These are phyloP conservation scores for Chrysolina americana DNA, from an alignment of 2,888 invertebrate genomes.

Conservation along the genomic window DNA sequence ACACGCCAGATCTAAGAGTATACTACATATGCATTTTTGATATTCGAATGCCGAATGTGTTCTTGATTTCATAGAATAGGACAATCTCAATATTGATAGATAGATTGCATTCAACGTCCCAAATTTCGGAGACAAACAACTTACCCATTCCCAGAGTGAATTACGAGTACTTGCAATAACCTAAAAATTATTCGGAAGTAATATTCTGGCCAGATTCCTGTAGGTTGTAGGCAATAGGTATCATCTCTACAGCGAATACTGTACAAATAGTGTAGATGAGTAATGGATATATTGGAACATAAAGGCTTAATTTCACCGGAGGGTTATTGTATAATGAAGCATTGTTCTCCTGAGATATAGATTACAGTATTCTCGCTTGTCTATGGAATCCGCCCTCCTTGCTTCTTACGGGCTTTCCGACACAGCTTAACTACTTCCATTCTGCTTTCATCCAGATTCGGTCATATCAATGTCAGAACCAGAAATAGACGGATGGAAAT, in stretches of 20 bases:
- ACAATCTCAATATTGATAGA: no score
- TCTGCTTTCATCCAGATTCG: constrained; percentile 23
- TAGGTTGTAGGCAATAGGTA: constrained; percentile 42
- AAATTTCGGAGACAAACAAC: no score
- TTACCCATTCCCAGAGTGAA: not conserved
- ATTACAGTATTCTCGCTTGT: constrained; percentile 63
- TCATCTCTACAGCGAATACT: constrained; percentile 50
- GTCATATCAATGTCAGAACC: constrained; percentile 3
- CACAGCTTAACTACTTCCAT: constrained; percentile 52
- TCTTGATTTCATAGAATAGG: no score
- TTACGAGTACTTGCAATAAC: constrained; percentile 6
- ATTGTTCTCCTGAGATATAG: constrained; percentile 69
- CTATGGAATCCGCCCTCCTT: constrained; percentile 58
- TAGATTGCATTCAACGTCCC: no score
- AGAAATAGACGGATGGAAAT: not conserved
- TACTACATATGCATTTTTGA: no score
- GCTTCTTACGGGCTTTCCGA: constrained; percentile 61
- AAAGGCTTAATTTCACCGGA: constrained; percentile 69
- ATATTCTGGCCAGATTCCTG: constrained; percentile 42
- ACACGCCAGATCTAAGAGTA: no score
- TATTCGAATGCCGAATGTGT: no score
- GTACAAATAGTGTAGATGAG: constrained; percentile 64
- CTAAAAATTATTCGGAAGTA: constrained; percentile 43
- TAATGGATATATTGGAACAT: constrained; percentile 69
- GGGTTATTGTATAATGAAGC: constrained; percentile 70